Evolutionary conservation across 2,888 invertebrate genomes (phyloP).

Genomic region (Aplocera efformata): DNA sequence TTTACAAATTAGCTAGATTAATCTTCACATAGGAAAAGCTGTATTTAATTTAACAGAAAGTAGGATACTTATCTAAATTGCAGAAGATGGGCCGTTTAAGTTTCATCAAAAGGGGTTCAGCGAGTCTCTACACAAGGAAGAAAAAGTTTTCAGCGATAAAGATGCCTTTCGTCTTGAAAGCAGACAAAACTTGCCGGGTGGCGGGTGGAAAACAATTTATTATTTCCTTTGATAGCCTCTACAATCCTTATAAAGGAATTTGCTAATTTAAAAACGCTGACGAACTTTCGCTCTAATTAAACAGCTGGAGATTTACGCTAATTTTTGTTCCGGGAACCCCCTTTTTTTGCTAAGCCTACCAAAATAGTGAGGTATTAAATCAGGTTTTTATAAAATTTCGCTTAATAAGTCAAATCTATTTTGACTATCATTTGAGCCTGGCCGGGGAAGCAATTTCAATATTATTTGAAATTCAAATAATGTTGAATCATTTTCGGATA

Average conservation of each 20-base stretch:
- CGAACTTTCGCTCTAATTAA: conserved; percentile 33
- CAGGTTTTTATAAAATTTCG: neutral
- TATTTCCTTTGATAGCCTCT: conserved; percentile 55
- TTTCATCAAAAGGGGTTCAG: conserved; percentile 65
- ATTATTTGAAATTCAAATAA: neutral
- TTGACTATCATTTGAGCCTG: too few relatives aligned
- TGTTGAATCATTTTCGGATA: neutral
- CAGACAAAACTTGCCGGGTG: conserved; percentile 56
- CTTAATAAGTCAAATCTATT: neutral
- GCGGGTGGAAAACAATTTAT: conserved; percentile 60
- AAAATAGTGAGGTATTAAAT: conserved; percentile 6
- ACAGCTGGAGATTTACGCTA: conserved; percentile 31
- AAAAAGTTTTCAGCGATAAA: conserved; percentile 73
- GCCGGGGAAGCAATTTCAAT: neutral
- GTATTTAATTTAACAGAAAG: conserved; percentile 57
- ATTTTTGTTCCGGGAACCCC: conserved; percentile 21
- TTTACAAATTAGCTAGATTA: conserved; percentile 6
- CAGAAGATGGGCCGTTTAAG: conserved; percentile 58
- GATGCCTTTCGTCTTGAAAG: conserved; percentile 64
- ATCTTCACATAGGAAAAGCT: conserved; percentile 29
- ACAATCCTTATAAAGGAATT: conserved; percentile 44
- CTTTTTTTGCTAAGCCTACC: conserved; percentile 14
- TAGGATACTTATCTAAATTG: conserved; percentile 65
- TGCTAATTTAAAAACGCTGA: conserved; percentile 45
- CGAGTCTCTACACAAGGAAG: conserved; percentile 52